Base-by-base conservation (phyloP, 1,140 invertebrate species). In the Drosophila punjabiensis region DNA sequence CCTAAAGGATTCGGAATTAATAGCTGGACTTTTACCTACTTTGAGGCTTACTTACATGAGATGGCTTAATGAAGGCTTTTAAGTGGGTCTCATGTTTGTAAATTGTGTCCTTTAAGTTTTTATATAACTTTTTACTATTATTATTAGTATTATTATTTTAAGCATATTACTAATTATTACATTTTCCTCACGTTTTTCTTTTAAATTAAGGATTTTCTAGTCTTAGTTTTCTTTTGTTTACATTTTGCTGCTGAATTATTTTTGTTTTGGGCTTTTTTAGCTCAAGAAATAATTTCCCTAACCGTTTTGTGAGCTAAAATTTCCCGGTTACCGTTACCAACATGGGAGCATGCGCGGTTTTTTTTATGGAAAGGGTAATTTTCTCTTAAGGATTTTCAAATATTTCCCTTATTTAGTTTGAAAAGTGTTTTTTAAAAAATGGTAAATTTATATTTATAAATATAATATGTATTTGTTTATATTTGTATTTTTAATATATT, bases 201-300 rank as follows among this genome's bases (percentile, higher is more conserved):
- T 41, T 20, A 35, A n/a, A 28, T 45, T 61, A n/a, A 9, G 0
- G 4, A 32, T 32, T 41, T 37, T 14, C 33, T 5, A 14, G 14
- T 20, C 5, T 13, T 3, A 10, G 1, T 1, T 9, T 43, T 33
- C 41, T 62, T 85, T 41, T 85, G 67, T 82, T 89, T 90, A 80
- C 75, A 71, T 65, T 82, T 76, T 75, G 60, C 5, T 50, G 33
- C 10, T 18, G 18, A 32, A 13, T 35, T 32, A 39, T 35, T 70
- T 69, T 73, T 82, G 76, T 86, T 90, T 85, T 82, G 86, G 79
- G 55, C 35, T 56, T 82, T 86, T 90, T 86, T 76, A 76, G 70
- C 16, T 18, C 47, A 24, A 2, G 0, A 11, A n/a, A 24, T 30
- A 5, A 7, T 32, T 55, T 70, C 41, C 53, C 28, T 10, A 80